Conservation (phyloP, 2,113 vertebrate genomes). For the Chelonoidis abingdonii region DNA sequence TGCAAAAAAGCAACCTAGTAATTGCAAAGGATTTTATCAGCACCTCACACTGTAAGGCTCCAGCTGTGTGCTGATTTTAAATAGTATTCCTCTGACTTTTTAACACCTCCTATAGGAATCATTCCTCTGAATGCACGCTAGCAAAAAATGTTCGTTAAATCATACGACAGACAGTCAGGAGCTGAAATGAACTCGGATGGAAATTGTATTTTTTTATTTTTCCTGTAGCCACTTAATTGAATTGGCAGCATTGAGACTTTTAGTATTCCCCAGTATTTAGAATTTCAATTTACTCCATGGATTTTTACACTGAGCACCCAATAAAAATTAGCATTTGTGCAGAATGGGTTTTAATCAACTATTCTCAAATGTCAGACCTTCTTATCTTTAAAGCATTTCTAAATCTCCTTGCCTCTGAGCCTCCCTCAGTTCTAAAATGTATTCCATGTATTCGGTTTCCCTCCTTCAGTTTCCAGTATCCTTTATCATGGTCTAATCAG, state of each 20-base stretch:
- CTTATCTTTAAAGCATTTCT: slow-evolving; percentile 56
- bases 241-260: slow-evolving; percentile 58
- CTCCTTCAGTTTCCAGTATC: not conserved
- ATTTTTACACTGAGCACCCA: slow-evolving; percentile 63
- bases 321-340: slow-evolving; percentile 76
- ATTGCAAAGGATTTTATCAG: not conserved
- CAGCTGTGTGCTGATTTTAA: not conserved
- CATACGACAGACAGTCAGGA: slow-evolving; percentile 3
- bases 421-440: slow-evolving; percentile 23
- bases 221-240: slow-evolving; percentile 69
- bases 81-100: not conserved
- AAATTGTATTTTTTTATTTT: not conserved
- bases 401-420: slow-evolving; percentile 33
- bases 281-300: slow-evolving; percentile 73
- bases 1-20: not conserved
- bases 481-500: slow-evolving; percentile 67
- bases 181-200: slow-evolving; percentile 31
- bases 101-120: not conserved
- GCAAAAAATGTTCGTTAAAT: slow-evolving; percentile 16
- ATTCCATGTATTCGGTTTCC: slow-evolving; percentile 18
- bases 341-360: slow-evolving; percentile 77
- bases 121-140: not conserved
- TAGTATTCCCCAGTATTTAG: slow-evolving; percentile 60
- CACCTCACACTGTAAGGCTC: not conserved
- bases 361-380: slow-evolving; percentile 47